Base-by-base conservation (phyloP, 1,140 invertebrate species). In the Zeugodacus cucurbitae region DNA sequence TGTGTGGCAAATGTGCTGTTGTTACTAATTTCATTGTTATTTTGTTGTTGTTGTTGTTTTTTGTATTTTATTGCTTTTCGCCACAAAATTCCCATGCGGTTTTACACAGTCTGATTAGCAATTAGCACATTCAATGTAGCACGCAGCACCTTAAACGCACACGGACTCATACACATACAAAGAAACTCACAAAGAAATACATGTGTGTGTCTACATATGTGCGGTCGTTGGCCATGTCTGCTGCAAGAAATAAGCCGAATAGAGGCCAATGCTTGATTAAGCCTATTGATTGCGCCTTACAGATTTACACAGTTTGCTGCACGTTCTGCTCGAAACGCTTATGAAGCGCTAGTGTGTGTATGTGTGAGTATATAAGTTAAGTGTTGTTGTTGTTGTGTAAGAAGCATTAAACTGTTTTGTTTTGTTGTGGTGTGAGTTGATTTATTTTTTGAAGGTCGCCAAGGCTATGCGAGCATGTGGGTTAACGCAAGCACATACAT, bases 91-190 rank as follows among this genome's bases (percentile, higher is more conserved):
- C 74, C 44, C 74, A 54, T 54, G 74, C 74, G 74, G 74, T 48
- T 41, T 82, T 82, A 82, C 74, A 82, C 41, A 82, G 74, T 54
- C 41, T 82, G 74, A 82, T 82, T 82, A 82, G 74, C 74, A 82
- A 82, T 82, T 82, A 82, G n/a, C 67, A 74, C 67, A 6, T 62
- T 26, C 58, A 62, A 74, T 41, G 22, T 82, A 82, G 32, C 20
- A 32, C 62, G 8, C 41, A 82, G 41, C 22, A 82, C n/a, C n/a
- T 48, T 26, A 48, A 82, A 78, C 17, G 14, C 26, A 64, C 26
- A 11, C 2, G 32, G 0, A 64, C 29, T 14, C 59, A 26, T 8
- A 32, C 34, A 20, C 14, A 34, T 37, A 20, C 34, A 70, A 8
- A 17, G 1, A 26, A 4, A 26, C 26, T 10, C 10, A 32, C 26